A percentile compares a stretch with the other conserved stretches of the same genome.
Conservation (phyloP, 2,113 vertebrate genomes). For the Camelus dromedarius region DNA sequence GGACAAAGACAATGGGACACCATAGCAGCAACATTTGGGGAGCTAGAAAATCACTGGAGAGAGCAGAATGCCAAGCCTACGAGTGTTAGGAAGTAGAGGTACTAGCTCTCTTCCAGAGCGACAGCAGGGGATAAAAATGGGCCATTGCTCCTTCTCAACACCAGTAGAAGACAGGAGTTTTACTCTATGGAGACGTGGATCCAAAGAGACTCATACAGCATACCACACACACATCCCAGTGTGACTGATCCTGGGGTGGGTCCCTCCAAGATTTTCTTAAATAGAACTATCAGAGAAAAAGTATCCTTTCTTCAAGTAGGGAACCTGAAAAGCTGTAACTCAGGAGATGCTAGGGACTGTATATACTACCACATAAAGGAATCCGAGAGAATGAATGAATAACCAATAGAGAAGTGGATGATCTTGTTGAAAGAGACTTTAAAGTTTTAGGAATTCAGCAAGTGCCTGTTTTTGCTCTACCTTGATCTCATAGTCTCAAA, state of each 20-base stretch:
- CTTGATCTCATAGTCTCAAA: background rate
- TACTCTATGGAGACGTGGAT: background rate
- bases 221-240: background rate
- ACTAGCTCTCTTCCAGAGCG: background rate
- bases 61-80: background rate
- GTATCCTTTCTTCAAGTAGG: background rate
- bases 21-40: background rate
- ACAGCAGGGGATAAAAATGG: background rate
- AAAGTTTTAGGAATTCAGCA: background rate
- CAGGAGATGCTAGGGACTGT: background rate
- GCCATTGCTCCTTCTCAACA: background rate
- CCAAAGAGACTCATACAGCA: background rate
- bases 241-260: background rate
- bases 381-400: background rate
- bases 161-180: background rate
- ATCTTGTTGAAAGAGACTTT: background rate
- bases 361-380: background rate
- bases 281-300: background rate
- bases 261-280: background rate
- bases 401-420: background rate
- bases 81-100: background rate
- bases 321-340: background rate
- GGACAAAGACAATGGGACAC: background rate
- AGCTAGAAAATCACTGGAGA: background rate
- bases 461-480: background rate